A percentile compares a stretch with the other conserved stretches of the same genome.
Evolutionary conservation across 2,113 vertebrate species (phyloP).

Genomic region (Sterna hirundo): DNA sequence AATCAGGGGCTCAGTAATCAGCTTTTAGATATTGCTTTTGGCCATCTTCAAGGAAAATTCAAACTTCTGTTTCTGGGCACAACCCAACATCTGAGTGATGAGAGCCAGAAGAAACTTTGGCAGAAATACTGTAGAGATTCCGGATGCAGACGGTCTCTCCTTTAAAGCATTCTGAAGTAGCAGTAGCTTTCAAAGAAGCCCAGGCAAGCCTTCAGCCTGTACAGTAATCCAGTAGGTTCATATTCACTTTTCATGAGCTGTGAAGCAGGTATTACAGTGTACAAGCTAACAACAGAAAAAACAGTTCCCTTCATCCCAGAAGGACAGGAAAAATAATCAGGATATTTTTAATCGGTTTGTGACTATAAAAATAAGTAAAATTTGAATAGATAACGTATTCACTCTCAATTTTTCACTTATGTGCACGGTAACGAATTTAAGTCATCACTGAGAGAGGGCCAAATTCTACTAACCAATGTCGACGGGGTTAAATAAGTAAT

Average conservation of each 20-base stretch:
- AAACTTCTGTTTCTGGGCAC: not conserved
- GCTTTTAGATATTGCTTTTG: not conserved
- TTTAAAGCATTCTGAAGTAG: not conserved
- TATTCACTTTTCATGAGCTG: not conserved
- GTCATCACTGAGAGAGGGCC: not conserved
- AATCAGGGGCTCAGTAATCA: not conserved
- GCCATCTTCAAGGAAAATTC: not conserved
- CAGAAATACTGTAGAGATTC: not conserved
- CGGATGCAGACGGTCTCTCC: not conserved
- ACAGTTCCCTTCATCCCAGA: not conserved
- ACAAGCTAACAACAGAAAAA: not conserved
- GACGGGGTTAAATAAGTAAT: not conserved
- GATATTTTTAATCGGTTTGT: not conserved
- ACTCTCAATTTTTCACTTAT: not conserved
- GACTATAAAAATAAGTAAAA: not conserved
- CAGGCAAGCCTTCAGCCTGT: not conserved
- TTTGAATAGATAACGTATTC: not conserved
- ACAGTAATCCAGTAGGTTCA: not conserved
- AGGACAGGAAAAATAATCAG: not conserved
- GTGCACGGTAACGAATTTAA: not conserved
- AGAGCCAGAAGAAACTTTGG: not conserved
- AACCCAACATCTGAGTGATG: not conserved
- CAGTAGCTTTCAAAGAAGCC: not conserved
- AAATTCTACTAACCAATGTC: not conserved
- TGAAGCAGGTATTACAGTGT: not conserved